Base-by-base conservation (phyloP, 2,797 vertebrate species). In the Neosilurus hyrtlii region DNA sequence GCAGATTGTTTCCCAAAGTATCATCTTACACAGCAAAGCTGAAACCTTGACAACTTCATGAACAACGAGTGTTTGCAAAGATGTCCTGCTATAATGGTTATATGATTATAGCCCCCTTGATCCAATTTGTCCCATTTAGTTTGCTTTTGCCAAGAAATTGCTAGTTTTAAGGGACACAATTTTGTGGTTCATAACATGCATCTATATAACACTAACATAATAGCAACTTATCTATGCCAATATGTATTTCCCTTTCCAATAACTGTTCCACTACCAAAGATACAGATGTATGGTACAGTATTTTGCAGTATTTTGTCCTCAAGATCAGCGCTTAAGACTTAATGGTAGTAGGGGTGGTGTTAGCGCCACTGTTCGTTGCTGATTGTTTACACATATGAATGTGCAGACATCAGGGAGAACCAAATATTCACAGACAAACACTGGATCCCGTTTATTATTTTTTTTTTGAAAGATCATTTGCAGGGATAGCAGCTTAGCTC, bases 71-170 rank as follows among this genome's bases (percentile, higher is more conserved):
- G 35, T 59, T 75, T 72, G 51, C 54, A 76, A 30, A 82, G 43
- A 61, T 72, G 63, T 20, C 22, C 52, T 56, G 7, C 24, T 72
- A 51, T 61, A 84, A 80, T 43, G 30, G 9, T 63, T 76, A 35
- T 71, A 35, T 70, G 79, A 83, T 59, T 56, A 37, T 56, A 30
- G 43, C 63, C 35, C 67, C 56, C 2, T 54, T 78, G 71, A 71
- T 77, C 75, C 54, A 79, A 67, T 84, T 66, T 80, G 61, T 81
- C 62, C 59, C 51, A 67, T 80, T 83, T 37, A 16, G 30, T 43
- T 66, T 37, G 73, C 35, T 62, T 83, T 70, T 22, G 71, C 88
- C 86, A 78, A 84, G 79, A 88, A 88, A 54, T 26, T 30, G 43
- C 12, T 24, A n/a, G 16, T 68, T 24, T 24, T 71, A 11, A 16